Evolutionary conservation across 2,888 invertebrate species (phyloP), one percentile per base, ranked within the genome.

Genomic region (Conus canariensis): DNA sequence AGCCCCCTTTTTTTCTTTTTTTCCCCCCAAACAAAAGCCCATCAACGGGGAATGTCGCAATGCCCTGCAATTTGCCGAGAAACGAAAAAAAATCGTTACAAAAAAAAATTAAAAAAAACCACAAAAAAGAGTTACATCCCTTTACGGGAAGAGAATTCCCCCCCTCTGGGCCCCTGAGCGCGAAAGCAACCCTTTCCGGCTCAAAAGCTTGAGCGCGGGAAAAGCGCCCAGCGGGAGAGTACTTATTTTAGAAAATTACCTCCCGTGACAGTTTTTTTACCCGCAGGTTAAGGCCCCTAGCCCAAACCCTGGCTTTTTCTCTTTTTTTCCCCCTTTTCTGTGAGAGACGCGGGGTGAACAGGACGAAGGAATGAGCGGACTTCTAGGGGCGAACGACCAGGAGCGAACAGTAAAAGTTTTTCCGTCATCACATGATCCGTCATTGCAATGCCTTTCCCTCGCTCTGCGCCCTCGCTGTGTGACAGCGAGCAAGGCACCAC

Each of bases 241-340:
- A 85, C 89, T 89, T 89, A 85, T 89, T 89, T 85, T 67, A 45
- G 67, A 67, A 85, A 89, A 89, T 89, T 89, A 89, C 89, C 83
- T 89, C 89, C 89, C 83, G 56, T 89, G 67, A 58, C 89, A 89
- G 64, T n/a, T n/a, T 45, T 25, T 64, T 83, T 45, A 64, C 60
- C 45, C 45, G 45, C 45, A 45, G 45, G 45, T 45, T 45, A 45
- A 45, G 45, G 45, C 45, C 45, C 30, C 45, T 45, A 45, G 45
- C 45, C 45, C 1, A 3, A 45, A 2, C 45, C 30, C 45, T 45
- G 45, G 45, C 45, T 45, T 45, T 45, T 45, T 45, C 45, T 4
- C 45, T 1, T 30, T 30, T 30, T 30, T 30, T 30, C 2, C 2
- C 2, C 45, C 45, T 45, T 45, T 45, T 45, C 45, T 45, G 45